Evolutionary conservation across 2,888 invertebrate species (phyloP), one percentile per base, ranked within the genome.

Genomic region (Orchesella flavescens): DNA sequence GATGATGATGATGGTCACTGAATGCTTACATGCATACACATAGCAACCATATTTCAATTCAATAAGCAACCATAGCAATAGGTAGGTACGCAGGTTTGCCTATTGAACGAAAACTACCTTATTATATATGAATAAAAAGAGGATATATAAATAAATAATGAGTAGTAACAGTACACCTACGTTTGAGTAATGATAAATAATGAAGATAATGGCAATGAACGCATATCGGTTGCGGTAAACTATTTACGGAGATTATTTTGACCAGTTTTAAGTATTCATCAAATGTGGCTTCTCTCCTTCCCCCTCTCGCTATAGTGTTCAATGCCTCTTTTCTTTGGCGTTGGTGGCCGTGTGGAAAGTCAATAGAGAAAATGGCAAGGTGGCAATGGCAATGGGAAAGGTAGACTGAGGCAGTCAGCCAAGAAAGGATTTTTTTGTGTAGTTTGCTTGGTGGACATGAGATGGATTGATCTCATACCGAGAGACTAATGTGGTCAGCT

Each of bases 401-500:
- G 57, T 4, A 44, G 43, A n/a, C 53, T 5, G 53, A 53, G 53
- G 53, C 53, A 53, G 53, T 5, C 53, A 17, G 15, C 53, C 15
- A 13, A 53, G 34, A 34, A 34, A 34, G 7, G 34, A 34, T 7
- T 34, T 34, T 34, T 66, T 53, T 53, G 61, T 57, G 19, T 57
- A 19, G 57, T 34, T 34, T 57, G 74, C 21, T 59, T n/a, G 24
- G 43, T 53, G n/a, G 72, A 72, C 73, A 74, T 65, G 57, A 76
- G 76, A 84, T 82, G 63, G 61, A 86, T 85, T 84, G 84, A 75
- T 84, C 85, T 84, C 87, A 85, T 80, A 86, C 71, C 61, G 87
- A 74, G 87, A 87, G 87, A 88, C 85, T 78, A 85, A 88, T 88
- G 86, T 81, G 82, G n/a, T 76, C 72, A 71, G 74, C 73, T 86